Conservation (phyloP, 92 coral and sea anemone genomes). For the Palythoa grandis region DNA sequence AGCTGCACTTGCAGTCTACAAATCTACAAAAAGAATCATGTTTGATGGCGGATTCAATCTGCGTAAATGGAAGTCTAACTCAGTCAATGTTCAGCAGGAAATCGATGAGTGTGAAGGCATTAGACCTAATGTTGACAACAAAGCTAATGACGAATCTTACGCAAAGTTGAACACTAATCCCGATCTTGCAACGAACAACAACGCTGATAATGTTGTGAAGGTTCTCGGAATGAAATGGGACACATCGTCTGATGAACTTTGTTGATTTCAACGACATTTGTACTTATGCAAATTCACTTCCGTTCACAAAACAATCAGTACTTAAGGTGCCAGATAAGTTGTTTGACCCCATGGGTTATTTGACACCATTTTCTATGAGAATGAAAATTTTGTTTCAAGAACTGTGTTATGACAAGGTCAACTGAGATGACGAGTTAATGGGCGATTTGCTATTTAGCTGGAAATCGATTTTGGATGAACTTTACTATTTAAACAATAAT, state of each 20-base stretch:
- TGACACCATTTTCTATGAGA: constrained; percentile 55
- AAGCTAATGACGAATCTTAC: constrained; percentile 54
- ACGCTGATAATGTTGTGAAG: constrained; percentile 46
- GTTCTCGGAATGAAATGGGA: constrained; percentile 62
- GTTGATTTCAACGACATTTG: constrained; percentile 41
- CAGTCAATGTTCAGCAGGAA: constrained; percentile 9
- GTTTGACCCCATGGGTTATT: constrained; percentile 62
- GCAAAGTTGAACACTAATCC: constrained; percentile 48
- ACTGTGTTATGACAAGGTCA: constrained; percentile 30
- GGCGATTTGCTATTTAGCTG: constrained; percentile 44
- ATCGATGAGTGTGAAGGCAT: constrained; percentile 1
- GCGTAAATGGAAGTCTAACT: constrained; percentile 48
- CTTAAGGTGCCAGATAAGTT: constrained; percentile 65
- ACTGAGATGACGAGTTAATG: constrained; percentile 47
- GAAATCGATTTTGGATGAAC: constrained; percentile 55
- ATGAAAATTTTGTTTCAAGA: constrained; percentile 55
- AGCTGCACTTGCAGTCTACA: constrained; percentile 36
- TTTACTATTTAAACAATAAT: constrained; percentile 39
- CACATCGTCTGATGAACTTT: constrained; percentile 49
- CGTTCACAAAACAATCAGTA: constrained; percentile 50
- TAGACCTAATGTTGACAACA: neutral
- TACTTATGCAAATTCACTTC: constrained; percentile 48
- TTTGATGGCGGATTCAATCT: constrained; percentile 42
- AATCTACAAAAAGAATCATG: constrained; percentile 32
- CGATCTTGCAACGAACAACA: constrained; percentile 11